These are phyloP conservation scores for Podarcis lilfordi DNA, from an alignment of 2,797 vertebrate species.

Conservation along the genomic window DNA sequence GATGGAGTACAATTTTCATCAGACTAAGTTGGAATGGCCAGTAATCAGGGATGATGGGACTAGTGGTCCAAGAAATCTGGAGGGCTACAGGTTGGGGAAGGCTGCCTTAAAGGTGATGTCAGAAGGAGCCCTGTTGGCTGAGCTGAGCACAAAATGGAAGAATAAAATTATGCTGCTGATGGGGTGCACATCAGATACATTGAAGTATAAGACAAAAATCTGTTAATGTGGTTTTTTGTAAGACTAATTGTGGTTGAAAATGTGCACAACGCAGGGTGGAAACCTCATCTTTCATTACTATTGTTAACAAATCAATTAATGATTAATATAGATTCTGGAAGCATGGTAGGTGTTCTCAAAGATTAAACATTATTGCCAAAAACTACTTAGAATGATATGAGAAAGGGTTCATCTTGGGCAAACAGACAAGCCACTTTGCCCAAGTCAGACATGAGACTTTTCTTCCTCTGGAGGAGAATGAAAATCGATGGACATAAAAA, in stretches of 20 bases:
- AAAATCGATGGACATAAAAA: neutral
- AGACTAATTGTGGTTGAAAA: neutral
- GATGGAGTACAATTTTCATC: neutral
- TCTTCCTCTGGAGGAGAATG: neutral
- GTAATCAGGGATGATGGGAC: neutral
- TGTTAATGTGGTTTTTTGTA: neutral
- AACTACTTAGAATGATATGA: neutral
- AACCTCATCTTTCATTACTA: neutral
- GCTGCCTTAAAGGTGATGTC: neutral
- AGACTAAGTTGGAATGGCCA: too few species aligned
- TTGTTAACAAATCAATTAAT: neutral
- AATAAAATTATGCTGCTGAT: neutral
- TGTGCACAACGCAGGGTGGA: neutral
- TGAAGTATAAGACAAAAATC: neutral
- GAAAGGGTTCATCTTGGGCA: too few species aligned
- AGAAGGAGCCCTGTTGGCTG: neutral
- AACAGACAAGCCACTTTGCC: neutral
- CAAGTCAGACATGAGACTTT: neutral
- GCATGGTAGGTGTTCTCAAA: too few species aligned
- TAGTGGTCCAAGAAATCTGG: neutral
- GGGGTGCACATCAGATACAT: neutral
- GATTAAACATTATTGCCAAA: neutral
- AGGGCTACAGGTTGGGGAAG: neutral
- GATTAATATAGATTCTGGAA: neutral
- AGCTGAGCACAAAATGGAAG: neutral